Base-by-base conservation (phyloP, 2,888 invertebrate genomes). In the Boloria euphrosyne region DNA sequence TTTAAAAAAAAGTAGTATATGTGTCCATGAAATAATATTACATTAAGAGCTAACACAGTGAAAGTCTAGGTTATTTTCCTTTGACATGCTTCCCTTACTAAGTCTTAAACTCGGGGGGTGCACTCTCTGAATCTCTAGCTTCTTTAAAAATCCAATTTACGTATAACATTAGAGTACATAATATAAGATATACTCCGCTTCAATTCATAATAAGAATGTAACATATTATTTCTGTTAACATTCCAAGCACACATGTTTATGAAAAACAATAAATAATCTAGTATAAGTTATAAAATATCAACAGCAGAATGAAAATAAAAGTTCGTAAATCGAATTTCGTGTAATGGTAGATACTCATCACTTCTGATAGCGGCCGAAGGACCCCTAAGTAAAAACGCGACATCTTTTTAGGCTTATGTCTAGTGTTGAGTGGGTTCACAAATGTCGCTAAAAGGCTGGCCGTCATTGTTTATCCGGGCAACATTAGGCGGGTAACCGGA, bases 401-500 rank as follows among this genome's bases (percentile, higher is more conserved):
- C 78, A 81, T 90, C 88, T 90, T 89, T 90, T 90, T 91, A 90
- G 91, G 90, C 90, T 88, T 88, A 89, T 85, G 89, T 89, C 87
- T 85, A 85, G 86, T 84, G 89, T 84, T 90, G 91, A 90, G 91
- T 90, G 91, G 90, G 87, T 90, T 89, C 91, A 90, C 90, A 90
- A 90, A 90, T 90, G 91, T 91, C 91, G 87, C 91, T 92, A 92
- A 92, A 92, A 92, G 91, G 90, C 91, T 90, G 90, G 88, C 87
- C 90, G 90, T 90, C 91, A 90, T 92, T 92, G 91, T 92, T 92
- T 92, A 92, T 91, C 91, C 91, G 90, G 89, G 84, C 85, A 87
- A 89, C 91, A 92, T 92, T 91, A 92, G 90, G 90, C 90, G 89
- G 88, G 91, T 90, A 92, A 92, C 91, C 90, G 91, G 91, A 92